A percentile compares a stretch with the other conserved stretches of the same genome.
Evolutionary conservation across 2,888 invertebrate genomes (phyloP).

Genomic region (Protonemura montana): DNA sequence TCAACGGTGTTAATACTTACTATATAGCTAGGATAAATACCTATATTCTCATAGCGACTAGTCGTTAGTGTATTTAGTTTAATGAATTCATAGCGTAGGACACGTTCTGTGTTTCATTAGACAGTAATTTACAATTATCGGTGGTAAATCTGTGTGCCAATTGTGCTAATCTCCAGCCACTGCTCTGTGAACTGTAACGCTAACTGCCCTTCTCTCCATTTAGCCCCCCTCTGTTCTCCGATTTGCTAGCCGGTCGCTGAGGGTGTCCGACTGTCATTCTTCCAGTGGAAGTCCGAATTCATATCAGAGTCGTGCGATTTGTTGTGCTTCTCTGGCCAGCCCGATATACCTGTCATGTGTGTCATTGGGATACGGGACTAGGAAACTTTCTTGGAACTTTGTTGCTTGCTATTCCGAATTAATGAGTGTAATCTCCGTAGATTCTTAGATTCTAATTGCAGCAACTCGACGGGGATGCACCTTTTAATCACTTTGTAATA

Average conservation of each 20-base stretch:
- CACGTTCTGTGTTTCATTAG: constrained; percentile 34
- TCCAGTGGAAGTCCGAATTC: background rate
- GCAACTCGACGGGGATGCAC: background rate
- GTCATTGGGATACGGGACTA: no score
- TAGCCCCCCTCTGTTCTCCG: background rate
- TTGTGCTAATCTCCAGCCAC: constrained; percentile 22
- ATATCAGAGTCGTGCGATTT: no score
- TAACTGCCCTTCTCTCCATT: constrained; percentile 30
- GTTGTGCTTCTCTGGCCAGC: no score
- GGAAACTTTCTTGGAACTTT: no score
- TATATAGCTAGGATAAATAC: constrained; percentile 29
- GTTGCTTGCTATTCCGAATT: no score
- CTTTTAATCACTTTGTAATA: background rate
- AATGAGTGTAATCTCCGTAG: no score
- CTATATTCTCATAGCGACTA: constrained; percentile 40
- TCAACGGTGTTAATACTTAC: constrained; percentile 34
- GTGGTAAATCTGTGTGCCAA: constrained; percentile 28
- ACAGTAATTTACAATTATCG: constrained; percentile 22
- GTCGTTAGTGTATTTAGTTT: constrained; percentile 48
- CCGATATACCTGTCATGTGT: no score
- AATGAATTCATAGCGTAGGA: constrained; percentile 34
- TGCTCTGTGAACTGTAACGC: constrained; percentile 8
- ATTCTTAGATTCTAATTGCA: background rate
- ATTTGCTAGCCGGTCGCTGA: background rate
- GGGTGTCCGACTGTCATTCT: background rate